Conservation (phyloP, 2,888 invertebrate species). For the Drosophila falleni region DNA sequence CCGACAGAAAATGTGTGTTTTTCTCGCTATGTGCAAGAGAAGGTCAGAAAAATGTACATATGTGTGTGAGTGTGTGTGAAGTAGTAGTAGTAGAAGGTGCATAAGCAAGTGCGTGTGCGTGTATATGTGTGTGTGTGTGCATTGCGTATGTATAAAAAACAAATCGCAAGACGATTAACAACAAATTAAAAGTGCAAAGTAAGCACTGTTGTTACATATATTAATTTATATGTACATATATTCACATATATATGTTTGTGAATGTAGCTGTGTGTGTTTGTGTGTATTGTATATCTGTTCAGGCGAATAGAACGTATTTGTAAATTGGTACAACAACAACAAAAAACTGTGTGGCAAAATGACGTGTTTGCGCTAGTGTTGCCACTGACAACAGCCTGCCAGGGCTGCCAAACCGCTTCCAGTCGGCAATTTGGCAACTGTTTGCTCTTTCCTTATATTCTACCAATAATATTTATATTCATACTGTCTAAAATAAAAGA, state of each 20-base stretch:
- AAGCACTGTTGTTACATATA: conserved; percentile 43
- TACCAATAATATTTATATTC: not conserved
- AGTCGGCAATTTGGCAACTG: conserved; percentile 31
- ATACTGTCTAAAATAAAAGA: not conserved
- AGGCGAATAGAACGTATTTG: conserved; percentile 62
- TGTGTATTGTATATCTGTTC: conserved; percentile 43
- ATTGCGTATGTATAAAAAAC: conserved; percentile 63
- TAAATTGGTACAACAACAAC: conserved; percentile 58
- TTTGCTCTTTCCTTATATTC: not conserved
- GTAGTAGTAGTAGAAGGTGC: conserved; percentile 48
- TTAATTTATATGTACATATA: conserved; percentile 8
- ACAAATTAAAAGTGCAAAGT: conserved; percentile 62
- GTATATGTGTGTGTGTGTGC: conserved; percentile 29
- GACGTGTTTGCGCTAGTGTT: conserved; percentile 80
- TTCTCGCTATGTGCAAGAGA: conserved; percentile 61
- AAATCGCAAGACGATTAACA: conserved; percentile 52
- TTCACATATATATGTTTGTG: conserved; percentile 7
- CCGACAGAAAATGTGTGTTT: conserved; percentile 41
- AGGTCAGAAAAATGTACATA: conserved; percentile 77
- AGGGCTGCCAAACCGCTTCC: conserved; percentile 61
- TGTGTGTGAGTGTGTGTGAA: not conserved
- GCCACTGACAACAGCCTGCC: conserved; percentile 73
- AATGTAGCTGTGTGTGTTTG: not conserved
- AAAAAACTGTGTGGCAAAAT: conserved; percentile 67
- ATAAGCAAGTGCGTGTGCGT: conserved; percentile 58